Percentiles rank a stretch among this genome's conserved stretches.
These are phyloP conservation scores for Apteryx owenii DNA, from an alignment of 2,113 vertebrate genomes.

Conservation along the genomic window DNA sequence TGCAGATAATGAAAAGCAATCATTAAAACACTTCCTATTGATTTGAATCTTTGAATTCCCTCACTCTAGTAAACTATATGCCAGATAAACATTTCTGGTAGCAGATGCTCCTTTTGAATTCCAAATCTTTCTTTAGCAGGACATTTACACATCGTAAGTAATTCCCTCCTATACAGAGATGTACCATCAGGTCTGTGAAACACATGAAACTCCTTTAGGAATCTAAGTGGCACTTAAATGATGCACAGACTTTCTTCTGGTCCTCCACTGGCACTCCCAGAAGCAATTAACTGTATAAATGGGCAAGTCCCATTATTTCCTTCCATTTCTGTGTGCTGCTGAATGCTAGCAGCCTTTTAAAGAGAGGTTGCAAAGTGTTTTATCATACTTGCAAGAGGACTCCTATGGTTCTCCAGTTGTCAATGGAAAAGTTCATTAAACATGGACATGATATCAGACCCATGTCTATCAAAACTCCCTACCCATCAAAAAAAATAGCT, in stretches of 20 bases:
- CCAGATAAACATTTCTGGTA: neutral
- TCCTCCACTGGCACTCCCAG: neutral
- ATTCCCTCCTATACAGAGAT: neutral
- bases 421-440: neutral
- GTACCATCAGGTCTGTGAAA: neutral
- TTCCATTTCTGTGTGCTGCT: neutral
- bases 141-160: neutral
- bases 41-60: neutral
- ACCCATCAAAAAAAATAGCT: neutral
- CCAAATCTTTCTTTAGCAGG: neutral
- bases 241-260: neutral
- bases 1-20: slow-evolving; percentile 38
- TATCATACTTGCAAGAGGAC: neutral
- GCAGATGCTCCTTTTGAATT: neutral
- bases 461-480: neutral
- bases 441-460: neutral
- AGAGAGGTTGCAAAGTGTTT: neutral
- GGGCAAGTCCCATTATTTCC: neutral
- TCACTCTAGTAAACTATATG: neutral
- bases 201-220: neutral
- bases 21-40: neutral
- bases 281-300: neutral
- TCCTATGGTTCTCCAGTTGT: neutral
- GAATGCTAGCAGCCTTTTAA: neutral
- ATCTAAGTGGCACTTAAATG: neutral